Evolutionary conservation across 1,140 invertebrate species (phyloP), one percentile per base, ranked within the genome.

Genomic region (Euura lappo): DNA sequence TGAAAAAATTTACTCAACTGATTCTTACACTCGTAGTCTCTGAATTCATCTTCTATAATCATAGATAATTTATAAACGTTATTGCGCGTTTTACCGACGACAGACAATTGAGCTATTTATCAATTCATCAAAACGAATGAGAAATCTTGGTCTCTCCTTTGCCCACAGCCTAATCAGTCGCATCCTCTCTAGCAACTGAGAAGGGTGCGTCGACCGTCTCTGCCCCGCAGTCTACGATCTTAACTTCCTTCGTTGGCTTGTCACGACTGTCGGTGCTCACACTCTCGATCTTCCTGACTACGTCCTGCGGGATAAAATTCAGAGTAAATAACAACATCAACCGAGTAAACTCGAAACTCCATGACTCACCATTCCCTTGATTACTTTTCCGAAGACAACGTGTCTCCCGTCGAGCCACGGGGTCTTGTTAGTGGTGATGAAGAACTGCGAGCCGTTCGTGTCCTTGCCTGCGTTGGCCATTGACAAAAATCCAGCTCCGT

Each of bases 391-490:
- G 87, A 99, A 99, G 13, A 99, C 98, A 77, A 99, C 97, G 84
- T 99, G 98, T 85, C 94, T 92, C 13, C 96, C 96, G 90, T 99
- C 97, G 46, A 99, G 89, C 98, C 98, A 99, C 44, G 94, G 89
- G 10, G 98, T 99, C 80, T 94, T 91, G 76, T 95, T 95, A 2
- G 93, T 93, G 13, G 97, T 98, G 82, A 99, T 98, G 83, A 99
- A 99, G 89, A 99, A 99, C 83, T 99, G 98, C 43, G 97, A 98
- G 44, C 98, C 98, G 89, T 99, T 99, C 47, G 98, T 99, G 85
- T 99, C 96, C 87, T 96, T 96, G 71, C 95, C 96, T 85, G 96
- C 95, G 88, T 99, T 98, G 70, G 97, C 97, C 97, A 99, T 99
- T 0, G 96, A 97, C 69, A 98, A 85, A 96, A 96, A 98, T 71